Evolutionary conservation across 2,888 invertebrate genomes (phyloP).

Genomic region (Lysandra bellargus): DNA sequence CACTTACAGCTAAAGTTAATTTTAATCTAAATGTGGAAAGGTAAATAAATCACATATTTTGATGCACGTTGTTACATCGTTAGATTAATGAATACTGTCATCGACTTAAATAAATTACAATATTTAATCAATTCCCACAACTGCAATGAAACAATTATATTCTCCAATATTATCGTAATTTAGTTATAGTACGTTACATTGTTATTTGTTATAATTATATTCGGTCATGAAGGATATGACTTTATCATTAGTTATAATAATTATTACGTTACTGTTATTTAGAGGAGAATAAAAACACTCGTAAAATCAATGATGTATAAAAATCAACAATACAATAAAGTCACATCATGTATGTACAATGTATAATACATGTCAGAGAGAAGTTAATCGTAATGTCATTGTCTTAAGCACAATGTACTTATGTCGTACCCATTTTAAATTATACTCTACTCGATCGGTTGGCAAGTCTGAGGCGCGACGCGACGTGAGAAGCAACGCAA

Average conservation of each 20-base stretch:
- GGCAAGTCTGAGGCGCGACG: constrained; percentile 47
- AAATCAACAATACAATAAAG: constrained; percentile 68
- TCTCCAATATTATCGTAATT: constrained; percentile 45
- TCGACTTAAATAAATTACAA: constrained; percentile 51
- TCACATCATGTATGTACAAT: constrained; percentile 62
- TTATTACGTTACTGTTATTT: constrained; percentile 57
- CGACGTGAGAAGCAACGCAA: constrained; percentile 29
- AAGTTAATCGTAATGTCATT: constrained; percentile 39
- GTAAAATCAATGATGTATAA: constrained; percentile 61
- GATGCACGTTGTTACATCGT: constrained; percentile 42
- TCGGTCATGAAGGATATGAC: constrained; percentile 69
- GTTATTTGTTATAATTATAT: constrained; percentile 48
- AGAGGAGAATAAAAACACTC: constrained; percentile 63
- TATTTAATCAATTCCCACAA: constrained; percentile 69
- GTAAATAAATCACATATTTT: constrained; percentile 42
- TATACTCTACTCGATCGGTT: constrained; percentile 56
- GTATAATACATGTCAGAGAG: constrained; percentile 41
- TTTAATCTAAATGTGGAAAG: constrained; percentile 46
- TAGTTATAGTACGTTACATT: constrained; percentile 48
- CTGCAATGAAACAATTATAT: constrained; percentile 54
- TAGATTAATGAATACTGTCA: constrained; percentile 42
- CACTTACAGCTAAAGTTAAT: constrained; percentile 58
- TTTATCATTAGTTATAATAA: constrained; percentile 60
- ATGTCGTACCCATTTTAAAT: constrained; percentile 66
- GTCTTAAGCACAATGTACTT: constrained; percentile 52